Evolutionary conservation across 2,797 vertebrate genomes (phyloP), one percentile per base, ranked within the genome.

Genomic region (Eutrigla gurnardus): DNA sequence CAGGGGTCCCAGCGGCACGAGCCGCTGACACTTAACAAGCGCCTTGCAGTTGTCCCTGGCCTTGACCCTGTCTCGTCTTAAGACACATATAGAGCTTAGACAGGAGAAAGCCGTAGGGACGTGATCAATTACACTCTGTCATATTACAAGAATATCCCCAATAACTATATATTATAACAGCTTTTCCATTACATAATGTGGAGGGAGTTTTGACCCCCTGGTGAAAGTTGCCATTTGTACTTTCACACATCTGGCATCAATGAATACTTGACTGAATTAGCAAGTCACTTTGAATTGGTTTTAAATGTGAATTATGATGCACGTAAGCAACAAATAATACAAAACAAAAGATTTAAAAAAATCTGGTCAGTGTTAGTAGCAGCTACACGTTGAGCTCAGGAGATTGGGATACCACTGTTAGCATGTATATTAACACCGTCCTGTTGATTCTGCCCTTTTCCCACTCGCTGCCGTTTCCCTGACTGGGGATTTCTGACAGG

Each of bases 11-110:
- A 86, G 81, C 50, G 90, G 94, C 93, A 93, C 94, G 93, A 94
- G 92, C 86, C 92, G 89, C 86, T 46, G 47, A 94, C 94, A 93
- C 93, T 94, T 93, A 93, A 94, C 93, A 91, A 95, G 93, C 85
- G 88, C 89, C 93, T 93, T 67, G 82, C 92, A 93, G 93, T 93
- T 93, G 94, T 94, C 91, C 89, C 81, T 14, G 49, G 84, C 89
- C 90, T 90, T 94, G 93, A 94, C 90, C 90, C 91, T 80, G 85
- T 91, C 91, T 93, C 76, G 75, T 89, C 91, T 93, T 83, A 87
- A 90, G 90, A 87, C 75, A 63, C 88, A 84, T 83, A 81, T 81
- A 79, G 79, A 81, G 86, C 89, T 77, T 47, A 80, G 80, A 75
- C 80, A 73, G 75, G 64, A 75, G 57, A 64, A 35, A 84, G 76